These are phyloP conservation scores for Dysidea cf. avara DNA, from an alignment of 37 sponge, comb jelly and placozoan species.

Conservation along the genomic window DNA sequence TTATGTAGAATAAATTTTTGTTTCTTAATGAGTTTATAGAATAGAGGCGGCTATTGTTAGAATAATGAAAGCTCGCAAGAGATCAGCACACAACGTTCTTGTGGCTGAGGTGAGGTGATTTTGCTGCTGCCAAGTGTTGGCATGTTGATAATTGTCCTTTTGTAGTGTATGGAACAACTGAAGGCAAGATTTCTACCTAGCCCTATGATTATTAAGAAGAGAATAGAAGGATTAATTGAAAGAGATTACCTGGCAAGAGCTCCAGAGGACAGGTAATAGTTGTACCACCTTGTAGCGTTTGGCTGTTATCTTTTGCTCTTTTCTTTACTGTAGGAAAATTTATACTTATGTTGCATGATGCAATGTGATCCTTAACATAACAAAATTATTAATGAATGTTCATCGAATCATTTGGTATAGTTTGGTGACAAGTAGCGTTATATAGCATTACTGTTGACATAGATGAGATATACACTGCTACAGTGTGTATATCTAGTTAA, in stretches of 20 bases:
- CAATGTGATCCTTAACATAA: no score
- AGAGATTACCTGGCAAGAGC: slow-evolving; percentile 93
- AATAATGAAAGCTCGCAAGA: slow-evolving; percentile 99
- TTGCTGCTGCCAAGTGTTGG: no score
- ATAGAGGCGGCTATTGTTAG: slow-evolving; percentile 98
- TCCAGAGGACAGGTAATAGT: slow-evolving; percentile 80
- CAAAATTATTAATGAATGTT: no score
- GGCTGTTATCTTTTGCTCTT: no score
- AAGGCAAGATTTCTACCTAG: slow-evolving; percentile 90
- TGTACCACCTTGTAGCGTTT: not conserved
- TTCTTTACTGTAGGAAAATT: slow-evolving; percentile 69
- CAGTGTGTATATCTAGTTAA: no score
- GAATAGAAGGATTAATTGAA: slow-evolving; percentile 97
- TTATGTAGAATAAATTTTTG: no score
- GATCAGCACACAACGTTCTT: slow-evolving; percentile 75
- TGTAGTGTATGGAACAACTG: slow-evolving; percentile 86
- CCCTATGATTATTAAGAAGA: slow-evolving; percentile 92
- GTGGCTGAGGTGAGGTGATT: slow-evolving; percentile 90
- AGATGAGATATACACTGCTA: no score
- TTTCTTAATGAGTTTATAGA: slow-evolving; percentile 47
- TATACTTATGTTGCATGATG: slow-evolving; percentile 88
- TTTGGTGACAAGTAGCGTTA: no score
- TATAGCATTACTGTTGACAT: no score
- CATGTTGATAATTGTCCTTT: no score
- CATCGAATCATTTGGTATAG: no score